These are phyloP conservation scores for Xiphophorus hellerii DNA, from an alignment of 2,113 vertebrate species.

Conservation along the genomic window DNA sequence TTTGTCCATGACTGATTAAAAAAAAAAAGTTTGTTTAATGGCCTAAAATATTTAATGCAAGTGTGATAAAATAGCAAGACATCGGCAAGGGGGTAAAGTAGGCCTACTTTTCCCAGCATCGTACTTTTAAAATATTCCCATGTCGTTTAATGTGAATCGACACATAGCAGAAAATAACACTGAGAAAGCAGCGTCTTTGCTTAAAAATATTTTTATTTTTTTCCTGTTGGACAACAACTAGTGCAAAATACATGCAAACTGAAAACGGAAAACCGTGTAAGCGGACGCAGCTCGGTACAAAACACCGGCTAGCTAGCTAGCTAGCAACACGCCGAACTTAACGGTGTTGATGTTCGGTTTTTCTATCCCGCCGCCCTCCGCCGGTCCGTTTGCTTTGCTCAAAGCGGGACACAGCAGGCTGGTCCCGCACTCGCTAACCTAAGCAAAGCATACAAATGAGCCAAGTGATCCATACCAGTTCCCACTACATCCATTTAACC, in stretches of 20 bases:
- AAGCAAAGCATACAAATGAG: conserved; percentile 35
- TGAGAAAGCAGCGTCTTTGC: conserved; percentile 3
- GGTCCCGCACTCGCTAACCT: conserved; percentile 15
- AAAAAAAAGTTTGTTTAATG: no score
- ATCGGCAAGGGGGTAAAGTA: not conserved
- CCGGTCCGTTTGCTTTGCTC: conserved; percentile 1
- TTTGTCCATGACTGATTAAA: not conserved
- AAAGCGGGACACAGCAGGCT: conserved; percentile 15
- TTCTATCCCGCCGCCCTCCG: conserved; percentile 31
- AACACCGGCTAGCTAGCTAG: conserved; percentile 1
- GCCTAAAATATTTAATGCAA: not conserved
- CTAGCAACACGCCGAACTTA: not conserved
- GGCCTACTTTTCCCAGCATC: not conserved
- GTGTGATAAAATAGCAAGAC: not conserved
- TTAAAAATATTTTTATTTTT: conserved; percentile 70
- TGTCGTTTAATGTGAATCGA: not conserved
- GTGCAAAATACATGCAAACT: conserved; percentile 79
- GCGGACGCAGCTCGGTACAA: conserved; percentile 29
- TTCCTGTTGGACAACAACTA: conserved; percentile 54
- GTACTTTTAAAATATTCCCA: not conserved
- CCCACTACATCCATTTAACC: conserved; percentile 62
- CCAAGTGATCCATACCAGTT: conserved; percentile 44
- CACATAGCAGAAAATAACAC: not conserved
- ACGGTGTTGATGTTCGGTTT: conserved; percentile 12
- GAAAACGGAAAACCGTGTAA: conserved; percentile 46